Percentiles rank a stretch among this genome's conserved stretches.
These are phyloP conservation scores for Platysternon megacephalum DNA, from an alignment of 2,113 vertebrate genomes.

Conservation along the genomic window DNA sequence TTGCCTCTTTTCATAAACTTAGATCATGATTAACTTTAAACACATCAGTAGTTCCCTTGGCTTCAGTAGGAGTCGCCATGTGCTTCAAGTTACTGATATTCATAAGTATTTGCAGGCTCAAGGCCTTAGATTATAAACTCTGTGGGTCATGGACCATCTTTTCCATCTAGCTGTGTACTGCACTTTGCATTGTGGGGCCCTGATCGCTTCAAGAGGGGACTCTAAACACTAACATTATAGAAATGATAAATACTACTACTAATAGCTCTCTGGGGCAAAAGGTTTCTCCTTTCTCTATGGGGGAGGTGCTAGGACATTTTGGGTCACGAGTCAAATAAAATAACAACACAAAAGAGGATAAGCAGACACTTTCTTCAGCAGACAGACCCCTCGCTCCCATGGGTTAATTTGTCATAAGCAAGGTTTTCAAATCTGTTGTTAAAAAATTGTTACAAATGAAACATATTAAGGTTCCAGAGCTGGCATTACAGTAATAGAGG, in stretches of 20 bases:
- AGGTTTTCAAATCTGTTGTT: slow-evolving; percentile 54
- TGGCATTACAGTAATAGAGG: slow-evolving; percentile 71
- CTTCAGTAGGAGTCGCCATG: accelerated
- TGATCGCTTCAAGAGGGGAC: accelerated
- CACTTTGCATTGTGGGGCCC: not conserved
- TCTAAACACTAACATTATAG: not conserved
- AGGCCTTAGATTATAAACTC: not conserved
- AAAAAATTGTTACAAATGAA: slow-evolving; percentile 24
- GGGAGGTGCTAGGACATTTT: not conserved
- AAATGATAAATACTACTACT: not conserved
- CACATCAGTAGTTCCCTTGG: accelerated
- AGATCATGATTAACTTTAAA: not conserved
- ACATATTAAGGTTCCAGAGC: slow-evolving; percentile 32
- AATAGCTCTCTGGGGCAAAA: accelerated
- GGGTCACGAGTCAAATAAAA: not conserved
- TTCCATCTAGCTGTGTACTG: not conserved
- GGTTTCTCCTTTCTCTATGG: not conserved
- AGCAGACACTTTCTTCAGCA: slow-evolving; percentile 40
- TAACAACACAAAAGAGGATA: not conserved
- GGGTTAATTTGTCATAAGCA: not conserved
- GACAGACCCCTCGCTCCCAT: not conserved
- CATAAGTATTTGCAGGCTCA: not conserved
- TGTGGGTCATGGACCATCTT: not conserved
- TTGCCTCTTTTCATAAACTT: not conserved
- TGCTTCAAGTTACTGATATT: accelerated